Evolutionary conservation across 2,888 invertebrate species (phyloP).

Genomic region (Idaea biselata): DNA sequence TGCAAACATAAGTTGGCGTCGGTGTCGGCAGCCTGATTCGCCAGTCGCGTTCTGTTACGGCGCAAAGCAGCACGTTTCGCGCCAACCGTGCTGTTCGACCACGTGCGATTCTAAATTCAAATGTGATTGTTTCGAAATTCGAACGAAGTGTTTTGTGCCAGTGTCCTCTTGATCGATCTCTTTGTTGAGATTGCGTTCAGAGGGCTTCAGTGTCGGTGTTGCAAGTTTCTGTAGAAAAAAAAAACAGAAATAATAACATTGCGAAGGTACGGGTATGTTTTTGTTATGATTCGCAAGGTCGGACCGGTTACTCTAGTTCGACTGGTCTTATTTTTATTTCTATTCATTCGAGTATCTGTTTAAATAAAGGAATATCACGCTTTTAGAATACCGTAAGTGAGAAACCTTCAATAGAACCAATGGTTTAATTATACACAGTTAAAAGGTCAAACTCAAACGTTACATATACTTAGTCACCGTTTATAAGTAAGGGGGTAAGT

Average conservation of each 20-base stretch:
- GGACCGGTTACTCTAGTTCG: constrained; percentile 41
- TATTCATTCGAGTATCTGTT: constrained; percentile 14
- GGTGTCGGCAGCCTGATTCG: constrained; percentile 11
- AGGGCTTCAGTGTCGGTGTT: constrained; percentile 22
- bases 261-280: constrained; percentile 23
- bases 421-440: too few relatives aligned
- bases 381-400: constrained; percentile 9
- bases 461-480: too few relatives aligned
- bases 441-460: too few relatives aligned
- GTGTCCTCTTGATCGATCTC: constrained; percentile 21
- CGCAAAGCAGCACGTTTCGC: constrained; percentile 22
- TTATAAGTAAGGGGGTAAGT: too few relatives aligned
- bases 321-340: constrained; percentile 13
- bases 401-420: not conserved
- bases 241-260: not conserved
- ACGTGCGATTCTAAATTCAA: constrained; percentile 24
- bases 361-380: constrained; percentile 11
- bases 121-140: constrained; percentile 18
- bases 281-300: constrained; percentile 37
- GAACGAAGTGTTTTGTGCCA: constrained; percentile 13
- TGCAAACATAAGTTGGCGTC: not conserved
- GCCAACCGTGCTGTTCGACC: constrained; percentile 9
- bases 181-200: constrained; percentile 20
- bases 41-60: constrained; percentile 30
- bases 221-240: constrained; percentile 15